Evolutionary conservation across 2,113 vertebrate genomes (phyloP).

Genomic region (Desmodus rotundus): DNA sequence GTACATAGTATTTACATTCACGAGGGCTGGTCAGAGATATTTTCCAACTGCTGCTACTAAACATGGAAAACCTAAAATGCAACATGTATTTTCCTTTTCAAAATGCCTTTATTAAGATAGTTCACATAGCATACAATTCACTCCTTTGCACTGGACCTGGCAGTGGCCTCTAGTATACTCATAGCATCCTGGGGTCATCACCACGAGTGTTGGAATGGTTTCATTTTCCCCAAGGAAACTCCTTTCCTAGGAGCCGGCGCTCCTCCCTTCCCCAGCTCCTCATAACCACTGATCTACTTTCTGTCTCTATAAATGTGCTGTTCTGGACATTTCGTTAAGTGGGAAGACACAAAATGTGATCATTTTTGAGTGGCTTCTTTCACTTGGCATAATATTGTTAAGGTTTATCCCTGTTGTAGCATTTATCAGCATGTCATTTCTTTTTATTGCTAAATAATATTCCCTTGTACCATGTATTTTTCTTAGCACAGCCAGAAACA

Average conservation of each 20-base stretch:
- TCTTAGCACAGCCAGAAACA: not conserved
- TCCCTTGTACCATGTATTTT: not conserved
- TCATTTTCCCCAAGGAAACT: not conserved
- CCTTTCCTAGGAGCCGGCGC: not conserved
- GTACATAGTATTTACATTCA: not conserved
- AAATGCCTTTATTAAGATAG: not conserved
- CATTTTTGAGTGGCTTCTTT: not conserved
- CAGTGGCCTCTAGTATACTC: not conserved
- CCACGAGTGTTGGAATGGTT: not conserved
- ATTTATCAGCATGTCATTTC: not conserved
- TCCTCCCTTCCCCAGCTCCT: not conserved
- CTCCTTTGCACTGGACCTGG: not conserved
- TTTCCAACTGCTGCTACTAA: not conserved
- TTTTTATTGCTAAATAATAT: conserved; percentile 45
- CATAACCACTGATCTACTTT: not conserved
- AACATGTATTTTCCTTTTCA: not conserved
- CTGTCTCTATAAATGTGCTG: not conserved
- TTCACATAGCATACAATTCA: not conserved
- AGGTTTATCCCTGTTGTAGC: not conserved
- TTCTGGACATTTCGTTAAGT: conserved; percentile 2
- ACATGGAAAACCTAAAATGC: conserved; percentile 11
- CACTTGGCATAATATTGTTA: not conserved
- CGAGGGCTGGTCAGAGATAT: not conserved
- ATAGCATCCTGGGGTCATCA: not conserved
- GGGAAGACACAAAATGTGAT: not conserved